Evolutionary conservation across 2,797 vertebrate species (phyloP), one percentile per base, ranked within the genome.

Genomic region (Echeneis naucrates): DNA sequence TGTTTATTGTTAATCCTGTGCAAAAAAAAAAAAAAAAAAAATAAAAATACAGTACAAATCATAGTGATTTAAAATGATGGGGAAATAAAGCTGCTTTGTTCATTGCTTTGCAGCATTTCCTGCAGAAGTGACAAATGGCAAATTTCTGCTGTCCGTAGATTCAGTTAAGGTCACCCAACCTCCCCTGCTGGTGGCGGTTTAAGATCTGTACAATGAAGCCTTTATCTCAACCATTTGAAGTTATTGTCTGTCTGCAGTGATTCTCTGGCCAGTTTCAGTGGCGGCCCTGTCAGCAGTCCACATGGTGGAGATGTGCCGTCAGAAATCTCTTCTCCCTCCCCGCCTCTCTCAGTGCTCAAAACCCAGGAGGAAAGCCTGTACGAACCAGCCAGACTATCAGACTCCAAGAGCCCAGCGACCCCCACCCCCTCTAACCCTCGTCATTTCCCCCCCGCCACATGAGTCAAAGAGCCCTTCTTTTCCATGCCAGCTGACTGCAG

Each of bases 221-320:
- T 32, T 9, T 4, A 4, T 26, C n/a, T 62, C 8, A 3, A n/a
- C 17, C 16, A 21, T 16, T 9, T 12, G 44, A 50, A 1, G 5
- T 35, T 2, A 48, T 5, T 33, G 47, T 75, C 37, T 32, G 3
- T 40, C 62, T 72, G 40, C 19, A 44, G 11, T n/a, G 68, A 35
- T 21, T 42, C 58, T 23, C 45, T 37, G 67, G 47, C 32, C 68
- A 19, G 64, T 3, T 71, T 50, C 70, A 10, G 59, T 13, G 61
- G 55, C 32, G 38, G 64, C 51, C 80, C 68, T 69, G 68, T 64
- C 74, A 74, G 58, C 35, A 68, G 92, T 90, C 95, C 95, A 96
- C 95, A 94, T 92, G 95, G 94, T 95, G 95, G 95, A 92, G 91
- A 75, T 94, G 82, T 95, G 90, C 92, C 70, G 85, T 95, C 91